These are phyloP conservation scores for Sarcophaga carnaria DNA, from an alignment of 2,888 invertebrate genomes.

Conservation along the genomic window DNA sequence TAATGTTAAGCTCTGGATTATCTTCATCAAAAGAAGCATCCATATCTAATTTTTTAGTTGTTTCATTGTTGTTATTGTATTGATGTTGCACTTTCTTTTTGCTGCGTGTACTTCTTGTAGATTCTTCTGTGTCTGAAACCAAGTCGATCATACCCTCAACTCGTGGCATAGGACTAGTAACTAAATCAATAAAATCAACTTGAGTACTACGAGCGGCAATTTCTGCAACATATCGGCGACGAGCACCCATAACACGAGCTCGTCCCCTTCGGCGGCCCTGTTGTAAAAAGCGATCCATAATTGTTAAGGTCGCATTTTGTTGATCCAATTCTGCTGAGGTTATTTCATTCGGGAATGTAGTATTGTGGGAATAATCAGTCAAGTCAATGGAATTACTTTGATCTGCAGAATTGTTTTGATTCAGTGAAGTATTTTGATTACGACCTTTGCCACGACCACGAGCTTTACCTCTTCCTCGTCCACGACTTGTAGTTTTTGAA, in stretches of 20 bases:
- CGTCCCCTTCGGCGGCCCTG: slow-evolving; percentile 11
- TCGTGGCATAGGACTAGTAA: slow-evolving; percentile 73
- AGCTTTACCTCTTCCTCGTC: slow-evolving; percentile 11
- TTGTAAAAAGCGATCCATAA: slow-evolving; percentile 53
- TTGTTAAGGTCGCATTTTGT: not conserved
- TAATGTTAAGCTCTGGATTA: slow-evolving; percentile 76
- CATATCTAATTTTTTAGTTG: not conserved
- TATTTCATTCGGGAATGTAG: not conserved
- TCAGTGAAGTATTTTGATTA: not conserved
- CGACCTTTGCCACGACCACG: slow-evolving; percentile 21
- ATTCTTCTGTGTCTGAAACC: slow-evolving; percentile 73
- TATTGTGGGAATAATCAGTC: not conserved
- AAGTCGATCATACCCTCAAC: slow-evolving; percentile 75
- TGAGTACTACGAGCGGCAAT: slow-evolving; percentile 72
- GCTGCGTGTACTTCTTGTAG: slow-evolving; percentile 10
- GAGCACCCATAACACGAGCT: slow-evolving; percentile 58
- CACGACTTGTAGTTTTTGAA: slow-evolving; percentile 3
- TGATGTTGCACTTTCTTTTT: slow-evolving; percentile 1
- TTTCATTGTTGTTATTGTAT: not conserved
- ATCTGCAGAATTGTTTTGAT: not conserved
- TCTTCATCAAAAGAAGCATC: slow-evolving; percentile 74
- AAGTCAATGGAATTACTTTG: not conserved
- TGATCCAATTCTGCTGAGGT: not conserved
- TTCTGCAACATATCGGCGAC: slow-evolving; percentile 71
- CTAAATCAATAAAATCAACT: slow-evolving; percentile 75